phyloP scores from a whole-genome alignment of 2,797 vertebrate species.

The Euphonia xanthogaster region DNA sequence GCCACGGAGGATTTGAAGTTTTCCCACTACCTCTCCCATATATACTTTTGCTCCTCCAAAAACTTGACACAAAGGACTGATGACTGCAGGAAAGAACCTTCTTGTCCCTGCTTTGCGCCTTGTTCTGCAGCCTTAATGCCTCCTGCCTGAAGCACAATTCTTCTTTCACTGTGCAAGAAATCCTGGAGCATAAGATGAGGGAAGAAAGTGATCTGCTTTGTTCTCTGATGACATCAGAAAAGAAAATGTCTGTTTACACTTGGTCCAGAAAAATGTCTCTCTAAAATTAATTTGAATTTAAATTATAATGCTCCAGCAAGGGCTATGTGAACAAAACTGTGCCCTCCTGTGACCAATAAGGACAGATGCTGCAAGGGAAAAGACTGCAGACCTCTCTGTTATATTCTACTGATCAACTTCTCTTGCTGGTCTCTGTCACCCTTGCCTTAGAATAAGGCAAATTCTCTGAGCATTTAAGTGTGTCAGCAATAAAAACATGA shows the following conservation, averaged over 20 bases:
- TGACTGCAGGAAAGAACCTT: not conserved
- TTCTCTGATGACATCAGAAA: not conserved
- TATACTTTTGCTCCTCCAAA: not conserved
- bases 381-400: not conserved
- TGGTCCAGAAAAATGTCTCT: not conserved
- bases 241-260: not conserved
- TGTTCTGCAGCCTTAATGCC: not conserved
- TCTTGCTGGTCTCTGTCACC: not conserved
- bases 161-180: not conserved
- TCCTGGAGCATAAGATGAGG: not conserved
- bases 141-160: not conserved
- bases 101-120: not conserved
- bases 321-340: not conserved
- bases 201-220: not conserved
- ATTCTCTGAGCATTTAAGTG: not conserved
- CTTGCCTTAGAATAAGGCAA: not conserved
- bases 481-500: not conserved
- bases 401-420: not conserved
- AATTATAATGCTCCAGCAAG: not conserved
- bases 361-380: not conserved
- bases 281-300: not conserved
- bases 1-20: not conserved
- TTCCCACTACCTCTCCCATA: not conserved
- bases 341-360: not conserved
- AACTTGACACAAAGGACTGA: not conserved